Percentiles rank a stretch among this genome's conserved stretches.
phyloP scores from a whole-genome alignment of 1,140 invertebrate species.

The Drosophila tani region DNA sequence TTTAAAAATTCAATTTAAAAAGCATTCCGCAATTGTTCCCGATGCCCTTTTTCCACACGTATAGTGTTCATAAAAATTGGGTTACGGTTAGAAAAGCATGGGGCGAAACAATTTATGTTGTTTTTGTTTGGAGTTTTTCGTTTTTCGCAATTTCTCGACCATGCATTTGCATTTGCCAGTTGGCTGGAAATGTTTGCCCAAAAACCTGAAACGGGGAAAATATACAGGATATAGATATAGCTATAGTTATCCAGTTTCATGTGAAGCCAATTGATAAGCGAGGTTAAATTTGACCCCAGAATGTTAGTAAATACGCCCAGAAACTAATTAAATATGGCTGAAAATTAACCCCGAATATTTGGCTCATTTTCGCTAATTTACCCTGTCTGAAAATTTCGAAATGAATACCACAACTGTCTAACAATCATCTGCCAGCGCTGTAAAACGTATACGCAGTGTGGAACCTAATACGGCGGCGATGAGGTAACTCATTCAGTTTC shows the following conservation, averaged over 20 bases:
- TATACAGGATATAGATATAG: neutral
- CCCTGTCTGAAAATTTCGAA: constrained; percentile 38
- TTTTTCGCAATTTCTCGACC: constrained; percentile 1
- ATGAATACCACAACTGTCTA: constrained; percentile 54
- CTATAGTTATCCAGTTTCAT: constrained; percentile 1
- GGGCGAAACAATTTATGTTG: constrained; percentile 34
- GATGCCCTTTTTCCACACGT: constrained; percentile 5
- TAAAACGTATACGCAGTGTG: constrained; percentile 25
- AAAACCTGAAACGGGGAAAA: neutral
- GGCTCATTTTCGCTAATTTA: neutral
- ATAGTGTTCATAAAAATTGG: constrained; percentile 29
- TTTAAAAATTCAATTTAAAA: constrained; percentile 80
- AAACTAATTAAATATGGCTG: constrained; percentile 3
- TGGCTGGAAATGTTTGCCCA: neutral
- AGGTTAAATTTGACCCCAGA: neutral
- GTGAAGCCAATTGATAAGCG: constrained; percentile 3
- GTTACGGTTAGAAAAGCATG: constrained; percentile 10
- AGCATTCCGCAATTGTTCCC: constrained; percentile 24
- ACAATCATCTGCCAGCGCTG: constrained; percentile 48
- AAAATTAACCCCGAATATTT: neutral
- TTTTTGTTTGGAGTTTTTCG: constrained; percentile 8
- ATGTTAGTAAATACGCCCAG: neutral
- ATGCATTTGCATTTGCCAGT: constrained; percentile 14
- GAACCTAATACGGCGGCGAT: too few species aligned
- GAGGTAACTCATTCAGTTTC: too few species aligned